Evolutionary conservation across 2,888 invertebrate genomes (phyloP).

Genomic region (Lamellibrachia columna): DNA sequence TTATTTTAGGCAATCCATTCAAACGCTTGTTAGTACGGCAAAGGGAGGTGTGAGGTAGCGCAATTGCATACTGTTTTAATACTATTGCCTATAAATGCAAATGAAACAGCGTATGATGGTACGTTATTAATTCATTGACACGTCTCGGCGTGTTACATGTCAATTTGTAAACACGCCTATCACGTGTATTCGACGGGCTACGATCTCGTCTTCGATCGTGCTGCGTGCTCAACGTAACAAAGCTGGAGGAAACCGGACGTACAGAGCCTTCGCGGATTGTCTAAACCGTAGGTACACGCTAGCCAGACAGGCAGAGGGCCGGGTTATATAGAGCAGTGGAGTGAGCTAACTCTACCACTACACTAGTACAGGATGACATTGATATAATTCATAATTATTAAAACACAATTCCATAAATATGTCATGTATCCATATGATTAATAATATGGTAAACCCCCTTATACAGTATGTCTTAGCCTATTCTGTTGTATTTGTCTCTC

Average conservation of each 20-base stretch:
- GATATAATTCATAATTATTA: too few species aligned
- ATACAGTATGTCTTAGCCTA: too few species aligned
- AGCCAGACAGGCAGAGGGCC: not conserved
- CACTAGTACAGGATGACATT: too few species aligned
- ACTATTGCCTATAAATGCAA: not conserved
- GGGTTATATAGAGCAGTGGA: too few species aligned
- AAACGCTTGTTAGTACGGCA: not conserved
- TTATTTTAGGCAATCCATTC: not conserved
- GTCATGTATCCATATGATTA: not conserved
- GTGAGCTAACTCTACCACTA: too few species aligned
- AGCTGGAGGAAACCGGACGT: not conserved
- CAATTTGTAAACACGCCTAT: conserved; percentile 4
- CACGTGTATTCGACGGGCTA: not conserved
- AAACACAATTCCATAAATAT: not conserved
- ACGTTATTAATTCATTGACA: not conserved
- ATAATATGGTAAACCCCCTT: not conserved
- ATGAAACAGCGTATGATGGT: not conserved
- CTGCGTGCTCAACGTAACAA: not conserved
- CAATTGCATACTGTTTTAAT: not conserved
- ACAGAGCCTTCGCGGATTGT: not conserved
- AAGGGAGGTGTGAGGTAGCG: not conserved
- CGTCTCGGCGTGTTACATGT: not conserved
- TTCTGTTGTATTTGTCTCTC: too few species aligned
- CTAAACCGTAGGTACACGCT: not conserved
- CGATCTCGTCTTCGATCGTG: not conserved